phyloP scores from a whole-genome alignment of 2,113 vertebrate genomes.

The Pelobates fuscus region DNA sequence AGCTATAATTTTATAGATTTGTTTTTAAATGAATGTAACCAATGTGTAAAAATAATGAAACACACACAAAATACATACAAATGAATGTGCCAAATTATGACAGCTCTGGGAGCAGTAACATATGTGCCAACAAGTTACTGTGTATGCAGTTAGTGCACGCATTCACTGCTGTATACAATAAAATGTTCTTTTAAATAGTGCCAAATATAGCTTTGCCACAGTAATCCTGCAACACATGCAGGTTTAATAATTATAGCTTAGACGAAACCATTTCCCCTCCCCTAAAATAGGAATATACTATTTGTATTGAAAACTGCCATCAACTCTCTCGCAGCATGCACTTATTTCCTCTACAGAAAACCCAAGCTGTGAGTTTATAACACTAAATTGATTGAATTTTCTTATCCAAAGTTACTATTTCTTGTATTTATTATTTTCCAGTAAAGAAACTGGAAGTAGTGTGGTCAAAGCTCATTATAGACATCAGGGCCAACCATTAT shows the following conservation, averaged over 20 bases:
- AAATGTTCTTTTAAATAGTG: slow-evolving; percentile 62
- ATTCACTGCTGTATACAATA: slow-evolving; percentile 63
- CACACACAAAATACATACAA: slow-evolving; percentile 59
- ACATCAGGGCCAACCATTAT: not conserved
- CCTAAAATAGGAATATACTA: slow-evolving; percentile 34
- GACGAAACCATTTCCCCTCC: slow-evolving; percentile 14
- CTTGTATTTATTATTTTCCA: not conserved
- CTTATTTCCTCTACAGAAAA: slow-evolving; percentile 36
- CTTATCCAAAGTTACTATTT: slow-evolving; percentile 1
- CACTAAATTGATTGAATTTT: slow-evolving; percentile 3
- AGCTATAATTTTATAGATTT: slow-evolving; percentile 59
- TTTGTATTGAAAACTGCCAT: slow-evolving; percentile 4
- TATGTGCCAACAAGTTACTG: slow-evolving; percentile 66
- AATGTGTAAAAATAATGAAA: slow-evolving; percentile 60
- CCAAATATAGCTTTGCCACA: slow-evolving; percentile 60
- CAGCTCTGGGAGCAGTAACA: slow-evolving; percentile 63
- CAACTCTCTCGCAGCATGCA: not conserved
- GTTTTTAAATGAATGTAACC: slow-evolving; percentile 65
- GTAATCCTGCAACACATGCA: slow-evolving; percentile 56
- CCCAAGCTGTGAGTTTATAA: not conserved
- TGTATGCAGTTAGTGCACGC: slow-evolving; percentile 62
- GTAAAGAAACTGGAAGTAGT: not conserved
- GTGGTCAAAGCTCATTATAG: slow-evolving; percentile 20
- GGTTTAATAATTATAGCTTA: slow-evolving; percentile 12
- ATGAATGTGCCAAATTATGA: slow-evolving; percentile 62